Conservation (phyloP, 2,888 invertebrate genomes). For the Octodonta nipae region DNA sequence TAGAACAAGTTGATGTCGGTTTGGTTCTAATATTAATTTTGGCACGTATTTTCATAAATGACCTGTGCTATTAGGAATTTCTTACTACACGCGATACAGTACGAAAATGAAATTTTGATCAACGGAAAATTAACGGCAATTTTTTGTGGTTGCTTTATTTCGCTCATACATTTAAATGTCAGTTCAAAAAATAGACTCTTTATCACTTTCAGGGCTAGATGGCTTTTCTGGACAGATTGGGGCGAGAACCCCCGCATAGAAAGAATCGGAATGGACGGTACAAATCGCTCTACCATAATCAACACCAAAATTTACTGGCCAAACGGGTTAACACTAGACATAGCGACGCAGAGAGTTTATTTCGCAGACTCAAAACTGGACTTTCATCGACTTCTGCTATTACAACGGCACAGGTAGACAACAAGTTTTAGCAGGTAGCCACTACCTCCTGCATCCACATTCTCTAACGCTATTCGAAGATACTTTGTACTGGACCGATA, state of each 20-base stretch:
- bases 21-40: too few relatives aligned
- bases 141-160: too few relatives aligned
- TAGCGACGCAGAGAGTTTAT: constrained; percentile 83
- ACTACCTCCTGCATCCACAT: constrained; percentile 90
- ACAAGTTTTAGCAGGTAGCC: constrained; percentile 75
- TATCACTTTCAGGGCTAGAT: constrained; percentile 43
- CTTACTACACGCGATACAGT: too few relatives aligned
- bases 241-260: constrained; percentile 94
- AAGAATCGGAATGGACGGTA: constrained; percentile 91
- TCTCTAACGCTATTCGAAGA: constrained; percentile 91
- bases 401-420: constrained; percentile 87
- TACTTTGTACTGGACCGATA: constrained; percentile 90
- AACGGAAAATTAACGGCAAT: too few relatives aligned
- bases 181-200: constrained; percentile 5
- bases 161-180: too few relatives aligned
- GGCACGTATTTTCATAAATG: too few relatives aligned
- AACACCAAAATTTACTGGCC: constrained; percentile 97
- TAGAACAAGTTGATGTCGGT: too few relatives aligned
- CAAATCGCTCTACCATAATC: constrained; percentile 69
- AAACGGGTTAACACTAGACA: constrained; percentile 90
- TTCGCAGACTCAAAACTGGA: constrained; percentile 96
- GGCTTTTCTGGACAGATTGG: constrained; percentile 99
- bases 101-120: too few relatives aligned
- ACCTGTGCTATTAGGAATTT: too few relatives aligned
- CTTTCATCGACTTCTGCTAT: constrained; percentile 92